A percentile compares a stretch with the other conserved stretches of the same genome.
phyloP scores from a whole-genome alignment of 2,888 invertebrate species.

The Zele albiditarsus region DNA sequence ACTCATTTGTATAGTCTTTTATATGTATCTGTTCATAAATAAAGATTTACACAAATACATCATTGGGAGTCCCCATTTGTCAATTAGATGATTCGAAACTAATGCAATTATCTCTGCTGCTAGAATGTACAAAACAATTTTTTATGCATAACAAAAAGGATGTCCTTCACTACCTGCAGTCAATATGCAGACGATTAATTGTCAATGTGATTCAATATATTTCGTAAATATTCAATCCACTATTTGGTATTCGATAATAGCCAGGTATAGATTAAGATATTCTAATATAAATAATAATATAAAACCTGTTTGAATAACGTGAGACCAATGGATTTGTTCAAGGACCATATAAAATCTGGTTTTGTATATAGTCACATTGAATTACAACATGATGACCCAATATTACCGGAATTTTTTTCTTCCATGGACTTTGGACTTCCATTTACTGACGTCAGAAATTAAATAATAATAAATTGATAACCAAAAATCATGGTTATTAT shows the following conservation, averaged over 20 bases:
- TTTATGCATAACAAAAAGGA: not conserved
- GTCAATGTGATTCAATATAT: not conserved
- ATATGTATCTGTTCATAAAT: too few relatives aligned
- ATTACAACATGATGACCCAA: conserved; percentile 23
- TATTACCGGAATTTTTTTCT: conserved; percentile 1
- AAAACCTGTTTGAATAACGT: conserved; percentile 21
- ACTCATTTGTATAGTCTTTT: too few relatives aligned
- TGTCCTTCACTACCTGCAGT: not conserved
- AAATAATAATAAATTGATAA: not conserved
- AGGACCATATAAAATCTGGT: conserved; percentile 8
- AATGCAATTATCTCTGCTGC: too few relatives aligned
- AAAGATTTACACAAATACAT: too few relatives aligned
- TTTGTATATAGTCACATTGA: not conserved
- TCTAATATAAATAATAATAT: not conserved
- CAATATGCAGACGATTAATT: not conserved
- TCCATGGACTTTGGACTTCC: not conserved
- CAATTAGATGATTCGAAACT: too few relatives aligned
- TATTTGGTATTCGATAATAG: not conserved
- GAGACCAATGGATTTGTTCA: conserved; percentile 8
- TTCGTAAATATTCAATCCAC: not conserved
- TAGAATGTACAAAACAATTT: too few relatives aligned
- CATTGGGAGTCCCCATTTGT: too few relatives aligned
- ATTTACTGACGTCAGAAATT: not conserved
- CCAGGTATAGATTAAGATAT: not conserved
- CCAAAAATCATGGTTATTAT: not conserved